These are phyloP conservation scores for Tonatia bakeri DNA, from an alignment of 2,113 vertebrate genomes.

Conservation along the genomic window DNA sequence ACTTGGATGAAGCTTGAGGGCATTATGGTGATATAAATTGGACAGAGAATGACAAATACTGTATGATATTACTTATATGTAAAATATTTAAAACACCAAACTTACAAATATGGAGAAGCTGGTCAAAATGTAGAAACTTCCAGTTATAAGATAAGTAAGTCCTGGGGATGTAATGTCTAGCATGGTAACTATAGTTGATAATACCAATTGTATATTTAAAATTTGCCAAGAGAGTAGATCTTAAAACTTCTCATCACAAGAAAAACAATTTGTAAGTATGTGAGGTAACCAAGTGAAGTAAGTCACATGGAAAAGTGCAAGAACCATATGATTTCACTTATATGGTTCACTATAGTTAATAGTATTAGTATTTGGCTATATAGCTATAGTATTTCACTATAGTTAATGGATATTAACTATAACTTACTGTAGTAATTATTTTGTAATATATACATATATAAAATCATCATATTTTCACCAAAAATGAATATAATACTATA, in stretches of 20 bases:
- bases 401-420: neutral
- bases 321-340: no score
- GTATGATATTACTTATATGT: neutral
- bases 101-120: neutral
- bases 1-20: neutral
- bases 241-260: neutral
- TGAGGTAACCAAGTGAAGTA: neutral
- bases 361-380: no score
- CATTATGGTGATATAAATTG: neutral
- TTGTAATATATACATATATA: neutral
- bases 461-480: neutral
- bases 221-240: neutral
- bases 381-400: no score
- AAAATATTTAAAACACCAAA: neutral
- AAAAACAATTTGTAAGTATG: neutral
- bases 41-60: neutral
- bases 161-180: neutral
- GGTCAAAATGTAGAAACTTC: neutral
- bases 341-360: no score
- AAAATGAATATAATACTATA: neutral
- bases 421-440: neutral
- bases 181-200: neutral
- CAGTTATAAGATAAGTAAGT: neutral
- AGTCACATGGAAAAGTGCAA: no score
- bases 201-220: neutral